Percentiles rank a stretch among this genome's conserved stretches.
Conservation (phyloP, 1,140 invertebrate genomes). For the Cotesia chilonis region DNA sequence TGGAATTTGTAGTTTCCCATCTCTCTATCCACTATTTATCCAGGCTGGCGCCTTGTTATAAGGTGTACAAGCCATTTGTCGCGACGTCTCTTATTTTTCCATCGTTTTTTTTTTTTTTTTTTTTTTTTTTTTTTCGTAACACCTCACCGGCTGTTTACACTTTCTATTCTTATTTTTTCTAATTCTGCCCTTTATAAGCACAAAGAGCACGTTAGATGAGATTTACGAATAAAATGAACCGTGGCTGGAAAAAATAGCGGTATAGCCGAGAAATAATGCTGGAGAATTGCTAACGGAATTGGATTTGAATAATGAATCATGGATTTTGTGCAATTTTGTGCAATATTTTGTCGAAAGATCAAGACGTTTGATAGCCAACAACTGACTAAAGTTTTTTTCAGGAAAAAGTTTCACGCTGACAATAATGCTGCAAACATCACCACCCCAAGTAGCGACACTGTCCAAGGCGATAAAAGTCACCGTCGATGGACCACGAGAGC, state of each 20-base stretch:
- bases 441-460: conserved; percentile 92
- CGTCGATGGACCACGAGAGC: conserved; percentile 96
- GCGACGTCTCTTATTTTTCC: conserved; percentile 12
- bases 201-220: background rate
- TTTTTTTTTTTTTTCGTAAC: background rate
- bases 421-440: conserved; percentile 91
- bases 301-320: conserved; percentile 59
- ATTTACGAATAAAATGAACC: conserved; percentile 9
- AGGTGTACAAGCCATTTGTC: conserved; percentile 48
- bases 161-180: too few relatives aligned
- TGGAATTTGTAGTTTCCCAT: background rate
- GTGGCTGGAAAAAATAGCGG: background rate
- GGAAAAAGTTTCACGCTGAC: conserved; percentile 97
- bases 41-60: conserved; percentile 49
- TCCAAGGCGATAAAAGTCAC: conserved; percentile 98
- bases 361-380: background rate
- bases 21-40: conserved; percentile 17
- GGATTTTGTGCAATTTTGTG: too few relatives aligned
- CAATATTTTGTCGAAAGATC: too few relatives aligned
- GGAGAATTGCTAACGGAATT: conserved; percentile 53
- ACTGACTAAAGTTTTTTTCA: conserved; percentile 56
- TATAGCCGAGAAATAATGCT: conserved; percentile 31
- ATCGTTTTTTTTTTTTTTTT: background rate
- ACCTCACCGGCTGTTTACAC: too few relatives aligned
- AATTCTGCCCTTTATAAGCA: too few relatives aligned